Evolutionary conservation across 2,888 invertebrate species (phyloP), one percentile per base, ranked within the genome.

Genomic region (Onthophagus sagittarius): DNA sequence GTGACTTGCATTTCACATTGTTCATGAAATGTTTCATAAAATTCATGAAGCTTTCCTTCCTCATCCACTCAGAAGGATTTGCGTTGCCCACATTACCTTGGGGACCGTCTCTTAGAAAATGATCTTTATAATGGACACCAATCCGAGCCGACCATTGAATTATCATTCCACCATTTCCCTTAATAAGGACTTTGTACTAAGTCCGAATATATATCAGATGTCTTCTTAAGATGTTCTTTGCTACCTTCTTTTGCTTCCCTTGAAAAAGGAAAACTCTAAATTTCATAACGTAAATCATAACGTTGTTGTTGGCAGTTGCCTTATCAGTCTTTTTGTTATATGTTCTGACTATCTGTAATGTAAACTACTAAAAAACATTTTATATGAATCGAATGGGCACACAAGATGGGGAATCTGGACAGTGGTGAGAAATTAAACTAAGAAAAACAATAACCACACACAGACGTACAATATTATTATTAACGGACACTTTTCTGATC

Each of bases 311-410:
- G 15, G 3, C 62, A 6, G 53, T 11, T 62, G 71, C 15, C 6
- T 62, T 39, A 71, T 71, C 62, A n/a, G 71, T 71, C 62, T 31
- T 70, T 71, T 15, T 71, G n/a, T 71, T 71, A 62, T 71, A 71
- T 23, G 71, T 53, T 71, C 71, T 71, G 62, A 62, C 62, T 62
- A 71, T 71, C 71, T 71, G 15, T 14, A 62, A 71, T 15, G 31
- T 53, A 9, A 71, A 62, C 7, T 15, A 64, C 13, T 64, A 64
- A 14, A 13, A 64, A 64, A 1, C 64, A 64, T 23, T 15, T 64
- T 64, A 64, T 15, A 64, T 13, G 14, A 23, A 23, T 23, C 9
- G 1, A 64, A 64, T 14, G 14, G 13, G 64, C 64, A 64, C 64
- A 64, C 13, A 9, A 64, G 64, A 64, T 64, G 23, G 14, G 15